Percentiles rank a stretch among this genome's conserved stretches.
These are phyloP conservation scores for Drosophila micromelanica DNA, from an alignment of 1,140 invertebrate genomes.

Conservation along the genomic window DNA sequence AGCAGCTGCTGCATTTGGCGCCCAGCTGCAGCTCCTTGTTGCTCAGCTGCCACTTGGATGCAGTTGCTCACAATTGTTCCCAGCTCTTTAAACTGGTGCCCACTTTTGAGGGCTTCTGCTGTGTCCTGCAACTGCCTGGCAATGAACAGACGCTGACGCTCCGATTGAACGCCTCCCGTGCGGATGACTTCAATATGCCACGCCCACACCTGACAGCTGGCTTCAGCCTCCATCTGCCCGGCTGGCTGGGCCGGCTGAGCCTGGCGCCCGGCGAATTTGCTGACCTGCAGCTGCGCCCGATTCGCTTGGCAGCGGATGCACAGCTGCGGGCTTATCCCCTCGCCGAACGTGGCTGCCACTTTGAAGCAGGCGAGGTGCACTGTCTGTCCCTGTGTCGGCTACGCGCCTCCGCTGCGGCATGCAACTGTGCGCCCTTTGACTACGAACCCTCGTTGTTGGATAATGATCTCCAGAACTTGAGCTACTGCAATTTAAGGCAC, in stretches of 20 bases:
- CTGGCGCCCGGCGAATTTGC: constrained; percentile 6
- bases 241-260: constrained; percentile 38
- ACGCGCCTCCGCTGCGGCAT: constrained; percentile 3
- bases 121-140: constrained; percentile 3
- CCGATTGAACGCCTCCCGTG: constrained; percentile 45
- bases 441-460: neutral
- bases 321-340: constrained; percentile 22
- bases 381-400: constrained; percentile 35
- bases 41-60: constrained; percentile 37
- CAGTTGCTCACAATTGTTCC: constrained; percentile 30
- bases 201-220: neutral
- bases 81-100: constrained; percentile 37
- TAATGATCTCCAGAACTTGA: neutral
- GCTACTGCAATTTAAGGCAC: constrained; percentile 35
- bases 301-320: constrained; percentile 12
- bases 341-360: constrained; percentile 27
- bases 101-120: constrained; percentile 44
- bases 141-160: constrained; percentile 33
- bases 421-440: constrained; percentile 24
- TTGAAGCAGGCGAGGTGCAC: constrained; percentile 10
- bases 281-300: neutral
- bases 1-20: constrained; percentile 32
- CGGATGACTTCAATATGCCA: constrained; percentile 40
- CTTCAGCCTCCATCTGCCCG: constrained; percentile 51
- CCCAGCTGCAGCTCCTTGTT: constrained; percentile 49